phyloP scores from a whole-genome alignment of 2,797 vertebrate species.

The Acanthornis magna region DNA sequence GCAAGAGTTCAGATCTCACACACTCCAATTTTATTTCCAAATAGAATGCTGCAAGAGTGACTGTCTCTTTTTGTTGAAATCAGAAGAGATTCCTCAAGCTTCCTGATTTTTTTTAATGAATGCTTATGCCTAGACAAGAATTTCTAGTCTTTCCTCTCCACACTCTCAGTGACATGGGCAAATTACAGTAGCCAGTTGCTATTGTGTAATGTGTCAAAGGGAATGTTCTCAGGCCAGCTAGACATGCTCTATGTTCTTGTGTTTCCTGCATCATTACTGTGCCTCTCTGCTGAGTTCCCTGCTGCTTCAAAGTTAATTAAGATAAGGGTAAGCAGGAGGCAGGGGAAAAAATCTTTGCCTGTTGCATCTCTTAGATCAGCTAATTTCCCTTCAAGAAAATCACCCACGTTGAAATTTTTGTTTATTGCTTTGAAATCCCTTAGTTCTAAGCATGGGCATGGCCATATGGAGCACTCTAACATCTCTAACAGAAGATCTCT shows the following conservation, averaged over 20 bases:
- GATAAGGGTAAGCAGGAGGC: conserved; percentile 51
- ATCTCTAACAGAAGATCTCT: background rate
- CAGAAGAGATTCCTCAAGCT: background rate
- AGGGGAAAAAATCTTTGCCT: conserved; percentile 36
- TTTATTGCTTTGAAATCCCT: background rate
- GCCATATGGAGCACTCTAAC: background rate
- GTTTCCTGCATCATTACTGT: conserved; percentile 68
- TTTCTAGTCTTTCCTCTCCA: conserved; percentile 21
- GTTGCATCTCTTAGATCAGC: conserved; percentile 55
- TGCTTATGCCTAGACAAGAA: background rate
- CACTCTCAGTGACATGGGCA: conserved; percentile 24
- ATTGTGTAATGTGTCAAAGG: conserved; percentile 67
- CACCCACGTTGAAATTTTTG: conserved; percentile 13
- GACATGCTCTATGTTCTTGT: conserved; percentile 59
- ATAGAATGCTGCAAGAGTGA: background rate
- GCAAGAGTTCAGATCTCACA: background rate
- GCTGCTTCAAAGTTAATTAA: conserved; percentile 69
- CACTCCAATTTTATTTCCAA: background rate
- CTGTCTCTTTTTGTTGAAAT: background rate
- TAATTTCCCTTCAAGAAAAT: conserved; percentile 53
- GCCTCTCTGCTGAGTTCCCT: conserved; percentile 57
- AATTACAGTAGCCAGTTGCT: conserved; percentile 53
- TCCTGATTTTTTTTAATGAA: background rate
- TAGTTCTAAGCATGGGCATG: background rate
- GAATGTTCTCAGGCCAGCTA: conserved; percentile 61